These are phyloP conservation scores for Bradysia coprophila DNA, from an alignment of 1,140 invertebrate species.

Conservation along the genomic window DNA sequence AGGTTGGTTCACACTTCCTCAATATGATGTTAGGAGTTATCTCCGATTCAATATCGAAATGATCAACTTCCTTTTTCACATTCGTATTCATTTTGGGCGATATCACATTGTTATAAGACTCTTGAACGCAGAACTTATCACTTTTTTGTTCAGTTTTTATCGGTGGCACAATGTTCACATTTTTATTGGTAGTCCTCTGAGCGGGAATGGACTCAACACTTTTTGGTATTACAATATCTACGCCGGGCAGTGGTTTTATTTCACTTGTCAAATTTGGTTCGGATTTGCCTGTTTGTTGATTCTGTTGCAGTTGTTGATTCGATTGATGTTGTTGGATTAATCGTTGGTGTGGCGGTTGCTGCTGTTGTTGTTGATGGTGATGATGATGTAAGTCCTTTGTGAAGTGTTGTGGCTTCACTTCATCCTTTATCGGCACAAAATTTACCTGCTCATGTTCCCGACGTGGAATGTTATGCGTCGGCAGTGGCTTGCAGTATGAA, in stretches of 20 bases:
- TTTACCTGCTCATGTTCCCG: background rate
- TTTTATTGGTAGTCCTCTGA: background rate
- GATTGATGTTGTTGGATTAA: background rate
- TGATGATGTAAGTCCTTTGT: too few species aligned
- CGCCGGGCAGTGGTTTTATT: background rate
- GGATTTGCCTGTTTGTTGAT: background rate
- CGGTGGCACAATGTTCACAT: background rate
- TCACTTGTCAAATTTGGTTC: background rate
- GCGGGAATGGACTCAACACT: background rate
- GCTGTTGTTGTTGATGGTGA: background rate
- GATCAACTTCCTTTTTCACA: conserved; percentile 8
- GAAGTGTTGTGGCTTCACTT: background rate
- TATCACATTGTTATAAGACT: background rate
- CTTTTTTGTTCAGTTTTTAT: background rate
- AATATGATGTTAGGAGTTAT: conserved; percentile 20
- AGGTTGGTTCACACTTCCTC: conserved; percentile 16
- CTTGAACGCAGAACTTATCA: background rate
- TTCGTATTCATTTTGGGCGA: background rate
- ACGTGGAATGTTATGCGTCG: background rate
- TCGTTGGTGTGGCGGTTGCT: background rate
- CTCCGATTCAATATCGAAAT: conserved; percentile 23
- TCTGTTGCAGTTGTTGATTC: background rate
- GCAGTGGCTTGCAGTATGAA: background rate
- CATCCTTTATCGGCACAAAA: background rate
- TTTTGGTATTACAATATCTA: background rate